Base-by-base conservation (phyloP, 2,113 vertebrate species). In the Stigmatopora nigra region DNA sequence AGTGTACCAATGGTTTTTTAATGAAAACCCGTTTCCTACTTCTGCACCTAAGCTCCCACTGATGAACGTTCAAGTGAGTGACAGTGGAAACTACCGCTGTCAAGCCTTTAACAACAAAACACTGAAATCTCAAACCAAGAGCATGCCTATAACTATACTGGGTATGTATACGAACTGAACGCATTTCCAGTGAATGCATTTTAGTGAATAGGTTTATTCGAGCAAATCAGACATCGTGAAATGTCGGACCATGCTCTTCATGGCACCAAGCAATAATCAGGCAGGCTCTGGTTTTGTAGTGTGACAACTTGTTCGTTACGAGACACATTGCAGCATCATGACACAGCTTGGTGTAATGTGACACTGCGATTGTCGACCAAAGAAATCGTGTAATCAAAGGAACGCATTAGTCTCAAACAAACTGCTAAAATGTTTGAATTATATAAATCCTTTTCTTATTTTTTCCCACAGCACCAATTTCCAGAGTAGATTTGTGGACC, bases 51-150 rank as follows among this genome's bases (percentile, higher is more conserved):
- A 78, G 55, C 74, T 88, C 56, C 63, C 8, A 19, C 62, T 86
- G 72, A 52, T 14, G 17, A 76, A 82, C 25, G 36, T 81, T 61
- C 70, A 81, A 61, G 31, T 16, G 56, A 74, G 3, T 70, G 70
- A 87, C 14, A 82, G 70, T 70, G 86, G 86, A 8, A 73, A 52
- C 64, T 88, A 87, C 78, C 81, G 71, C 68, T 87, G 87, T 63
- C 65, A 31, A 61, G 80, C 83, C n/a, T 64, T 65, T 20, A 88
- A 89, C 69, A 82, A 4, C 56, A 80, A 44, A 76, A 89, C 69
- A 13, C 57, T 72, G 65, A 80, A 45, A 11, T 22, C n/a, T 19
- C 20, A 55, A 55, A 55, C 20, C 25, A 19, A 19, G 19, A 19
- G 20, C 52, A 13, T 22, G 19, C 0, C 52, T 25, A 7, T 55